Percentiles rank a stretch among this genome's conserved stretches.
These are phyloP conservation scores for Leptinotarsa peninsularis DNA, from an alignment of 2,888 invertebrate genomes.

Conservation along the genomic window DNA sequence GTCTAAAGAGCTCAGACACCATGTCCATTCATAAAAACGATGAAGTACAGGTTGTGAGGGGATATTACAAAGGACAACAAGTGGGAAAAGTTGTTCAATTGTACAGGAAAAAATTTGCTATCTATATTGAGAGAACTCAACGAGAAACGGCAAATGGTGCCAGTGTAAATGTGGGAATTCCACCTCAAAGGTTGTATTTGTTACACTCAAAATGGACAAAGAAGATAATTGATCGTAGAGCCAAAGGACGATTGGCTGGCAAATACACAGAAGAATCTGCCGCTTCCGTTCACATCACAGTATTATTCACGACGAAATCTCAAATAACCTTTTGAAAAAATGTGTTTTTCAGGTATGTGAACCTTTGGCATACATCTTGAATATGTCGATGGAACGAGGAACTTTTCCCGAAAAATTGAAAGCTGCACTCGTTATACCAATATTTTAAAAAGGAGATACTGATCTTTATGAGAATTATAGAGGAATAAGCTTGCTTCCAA, in stretches of 20 bases:
- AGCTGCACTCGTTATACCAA: no score
- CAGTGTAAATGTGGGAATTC: constrained; percentile 98
- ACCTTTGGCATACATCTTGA: no score
- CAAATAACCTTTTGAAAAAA: no score
- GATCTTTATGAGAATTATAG: no score
- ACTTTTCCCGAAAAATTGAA: no score
- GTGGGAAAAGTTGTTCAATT: constrained; percentile 98
- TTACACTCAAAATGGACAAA: constrained; percentile 98
- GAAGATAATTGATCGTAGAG: constrained; percentile 95
- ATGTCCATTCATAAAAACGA: constrained; percentile 99
- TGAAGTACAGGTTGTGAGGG: constrained; percentile 71
- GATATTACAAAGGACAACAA: constrained; percentile 99
- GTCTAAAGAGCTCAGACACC: constrained; percentile 95
- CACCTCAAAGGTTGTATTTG: constrained; percentile 98
- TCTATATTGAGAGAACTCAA: constrained; percentile 99
- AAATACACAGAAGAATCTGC: constrained; percentile 92
- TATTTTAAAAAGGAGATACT: no score
- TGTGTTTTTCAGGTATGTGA: no score
- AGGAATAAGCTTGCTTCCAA: no score
- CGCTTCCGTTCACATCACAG: constrained; percentile 75
- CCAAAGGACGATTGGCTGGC: constrained; percentile 92
- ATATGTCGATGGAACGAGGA: no score
- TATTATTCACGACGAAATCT: no score
- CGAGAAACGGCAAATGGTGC: constrained; percentile 99
- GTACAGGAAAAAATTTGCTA: constrained; percentile 98